phyloP scores from a whole-genome alignment of 2,888 invertebrate species.

The Villa cingulata region DNA sequence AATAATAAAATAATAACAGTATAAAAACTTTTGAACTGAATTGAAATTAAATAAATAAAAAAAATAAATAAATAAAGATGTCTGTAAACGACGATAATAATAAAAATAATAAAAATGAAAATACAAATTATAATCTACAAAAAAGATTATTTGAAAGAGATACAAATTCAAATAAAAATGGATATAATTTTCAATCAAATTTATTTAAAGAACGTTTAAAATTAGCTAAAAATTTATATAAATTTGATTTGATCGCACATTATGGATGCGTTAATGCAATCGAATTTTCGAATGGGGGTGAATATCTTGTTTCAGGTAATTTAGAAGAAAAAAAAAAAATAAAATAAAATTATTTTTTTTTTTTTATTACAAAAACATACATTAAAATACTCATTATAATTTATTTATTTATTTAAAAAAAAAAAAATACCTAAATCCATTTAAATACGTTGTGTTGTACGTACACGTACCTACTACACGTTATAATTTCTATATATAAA shows the following conservation, averaged over 20 bases:
- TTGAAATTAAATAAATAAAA: neutral
- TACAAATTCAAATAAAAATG: neutral
- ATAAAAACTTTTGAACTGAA: too few relatives aligned
- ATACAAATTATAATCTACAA: neutral
- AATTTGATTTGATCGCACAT: slow-evolving; percentile 75
- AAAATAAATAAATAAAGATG: neutral
- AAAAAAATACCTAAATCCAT: too few relatives aligned
- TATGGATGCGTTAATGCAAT: slow-evolving; percentile 95
- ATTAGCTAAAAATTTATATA: slow-evolving; percentile 61
- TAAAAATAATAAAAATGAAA: too few relatives aligned
- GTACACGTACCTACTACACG: too few relatives aligned
- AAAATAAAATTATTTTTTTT: too few relatives aligned
- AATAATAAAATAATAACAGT: too few relatives aligned
- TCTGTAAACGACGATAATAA: neutral
- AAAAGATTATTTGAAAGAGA: neutral
- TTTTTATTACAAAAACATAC: too few relatives aligned
- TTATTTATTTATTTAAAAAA: too few relatives aligned
- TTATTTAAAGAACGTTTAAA: slow-evolving; percentile 43
- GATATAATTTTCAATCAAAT: slow-evolving; percentile 18
- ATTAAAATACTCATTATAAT: too few relatives aligned
- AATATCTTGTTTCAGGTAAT: slow-evolving; percentile 76
- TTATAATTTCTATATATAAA: too few relatives aligned
- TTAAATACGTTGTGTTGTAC: too few relatives aligned
- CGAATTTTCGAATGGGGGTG: slow-evolving; percentile 82
- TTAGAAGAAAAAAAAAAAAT: too few relatives aligned